A percentile compares a stretch with the other conserved stretches of the same genome.
Evolutionary conservation across 1,140 invertebrate genomes (phyloP).

Genomic region (Battus philenor): DNA sequence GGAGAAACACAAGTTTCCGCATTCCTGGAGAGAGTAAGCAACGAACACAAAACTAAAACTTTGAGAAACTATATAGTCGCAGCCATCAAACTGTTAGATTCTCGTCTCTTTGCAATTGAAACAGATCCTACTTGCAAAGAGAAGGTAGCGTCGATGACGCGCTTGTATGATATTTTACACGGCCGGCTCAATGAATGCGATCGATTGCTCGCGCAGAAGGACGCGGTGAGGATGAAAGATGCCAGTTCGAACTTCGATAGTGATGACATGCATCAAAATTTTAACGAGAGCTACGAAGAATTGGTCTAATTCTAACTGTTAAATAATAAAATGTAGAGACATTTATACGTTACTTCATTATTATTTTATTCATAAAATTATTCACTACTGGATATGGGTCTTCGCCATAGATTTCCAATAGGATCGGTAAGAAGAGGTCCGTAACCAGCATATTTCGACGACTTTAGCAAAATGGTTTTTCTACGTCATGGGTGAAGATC

Average conservation of each 20-base stretch:
- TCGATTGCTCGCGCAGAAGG: constrained; percentile 60
- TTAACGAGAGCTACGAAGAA: constrained; percentile 52
- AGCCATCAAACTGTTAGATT: constrained; percentile 70
- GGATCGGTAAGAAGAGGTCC: too few relatives aligned
- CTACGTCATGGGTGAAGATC: too few relatives aligned
- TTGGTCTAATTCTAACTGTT: constrained; percentile 52
- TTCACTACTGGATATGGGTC: too few relatives aligned
- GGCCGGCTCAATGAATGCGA: constrained; percentile 66
- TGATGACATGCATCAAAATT: constrained; percentile 48
- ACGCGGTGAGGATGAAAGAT: constrained; percentile 33
- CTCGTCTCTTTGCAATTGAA: constrained; percentile 70
- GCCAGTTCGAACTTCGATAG: constrained; percentile 39
- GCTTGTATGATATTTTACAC: constrained; percentile 68
- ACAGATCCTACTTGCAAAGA: constrained; percentile 69
- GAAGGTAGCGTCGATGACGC: constrained; percentile 69
- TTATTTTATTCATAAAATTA: not conserved
- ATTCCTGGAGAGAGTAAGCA: constrained; percentile 67
- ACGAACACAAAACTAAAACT: constrained; percentile 71
- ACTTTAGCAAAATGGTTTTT: too few relatives aligned
- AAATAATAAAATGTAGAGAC: too few relatives aligned
- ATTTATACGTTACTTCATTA: not conserved
- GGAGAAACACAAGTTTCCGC: constrained; percentile 70
- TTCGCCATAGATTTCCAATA: too few relatives aligned
- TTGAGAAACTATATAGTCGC: constrained; percentile 70
- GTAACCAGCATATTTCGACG: too few relatives aligned